Conservation (phyloP, 2,113 vertebrate genomes). For the Castor canadensis region DNA sequence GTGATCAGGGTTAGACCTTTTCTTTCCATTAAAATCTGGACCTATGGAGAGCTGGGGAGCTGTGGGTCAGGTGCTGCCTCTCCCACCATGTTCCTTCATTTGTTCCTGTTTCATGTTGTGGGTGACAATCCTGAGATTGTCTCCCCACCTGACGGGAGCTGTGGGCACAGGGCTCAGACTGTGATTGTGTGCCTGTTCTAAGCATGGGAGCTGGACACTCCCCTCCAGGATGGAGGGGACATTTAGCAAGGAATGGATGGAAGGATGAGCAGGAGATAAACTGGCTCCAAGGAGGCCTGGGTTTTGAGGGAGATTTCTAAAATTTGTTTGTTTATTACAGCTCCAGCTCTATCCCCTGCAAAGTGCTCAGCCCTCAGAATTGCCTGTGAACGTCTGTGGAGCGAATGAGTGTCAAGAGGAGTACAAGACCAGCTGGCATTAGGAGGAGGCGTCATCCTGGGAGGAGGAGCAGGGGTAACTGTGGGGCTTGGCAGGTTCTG, state of each 20-base stretch:
- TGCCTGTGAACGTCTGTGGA: fast-evolving
- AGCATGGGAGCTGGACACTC: fast-evolving
- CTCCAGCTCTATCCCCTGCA: neutral
- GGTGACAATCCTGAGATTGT: neutral
- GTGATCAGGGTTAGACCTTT: neutral
- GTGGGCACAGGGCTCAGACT: neutral
- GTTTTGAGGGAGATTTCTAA: too few species aligned
- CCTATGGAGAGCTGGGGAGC: too few species aligned
- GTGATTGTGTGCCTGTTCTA: neutral
- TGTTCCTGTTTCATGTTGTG: fast-evolving
- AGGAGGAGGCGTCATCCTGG: fast-evolving
- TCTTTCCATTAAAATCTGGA: neutral
- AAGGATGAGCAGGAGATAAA: fast-evolving
- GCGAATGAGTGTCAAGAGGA: neutral
- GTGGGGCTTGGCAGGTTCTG: fast-evolving
- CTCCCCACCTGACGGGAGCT: neutral
- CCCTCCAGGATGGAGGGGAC: neutral
- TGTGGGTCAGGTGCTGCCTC: neutral
- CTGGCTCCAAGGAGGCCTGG: fast-evolving
- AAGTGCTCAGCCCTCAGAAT: neutral
- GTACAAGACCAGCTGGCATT: neutral
- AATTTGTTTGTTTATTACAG: neutral
- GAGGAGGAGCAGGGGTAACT: neutral
- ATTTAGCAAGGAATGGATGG: fast-evolving
- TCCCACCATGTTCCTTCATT: fast-evolving